Evolutionary conservation across 2,797 vertebrate genomes (phyloP).

Genomic region (Schizopygopsis pylzovi): DNA sequence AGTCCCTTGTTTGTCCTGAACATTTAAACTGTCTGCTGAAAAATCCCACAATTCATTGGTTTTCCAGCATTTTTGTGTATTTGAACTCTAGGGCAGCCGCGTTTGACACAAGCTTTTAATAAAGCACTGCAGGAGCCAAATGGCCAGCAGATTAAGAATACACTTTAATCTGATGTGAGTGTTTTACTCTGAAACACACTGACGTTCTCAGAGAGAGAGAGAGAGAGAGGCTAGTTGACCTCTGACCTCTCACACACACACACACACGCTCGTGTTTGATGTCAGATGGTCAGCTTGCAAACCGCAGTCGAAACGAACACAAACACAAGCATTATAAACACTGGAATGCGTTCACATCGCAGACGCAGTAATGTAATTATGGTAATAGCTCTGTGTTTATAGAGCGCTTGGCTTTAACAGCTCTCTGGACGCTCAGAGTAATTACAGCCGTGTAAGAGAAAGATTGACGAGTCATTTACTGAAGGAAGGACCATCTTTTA

Average conservation of each 20-base stretch:
- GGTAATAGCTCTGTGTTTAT: background rate
- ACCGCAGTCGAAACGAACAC: background rate
- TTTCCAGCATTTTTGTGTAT: no score
- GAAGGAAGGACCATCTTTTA: background rate
- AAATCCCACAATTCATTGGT: no score
- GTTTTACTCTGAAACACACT: background rate
- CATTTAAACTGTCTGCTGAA: no score
- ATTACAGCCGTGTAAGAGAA: background rate
- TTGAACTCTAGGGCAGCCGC: background rate
- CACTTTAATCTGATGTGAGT: background rate
- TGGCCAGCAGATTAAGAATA: conserved; percentile 14
- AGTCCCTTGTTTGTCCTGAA: no score
- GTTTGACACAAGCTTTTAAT: background rate
- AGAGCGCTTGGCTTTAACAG: background rate
- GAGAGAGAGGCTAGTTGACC: background rate
- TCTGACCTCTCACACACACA: background rate
- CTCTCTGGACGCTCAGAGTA: background rate
- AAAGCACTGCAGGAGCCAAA: conserved; percentile 16
- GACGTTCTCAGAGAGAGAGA: background rate
- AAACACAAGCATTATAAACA: background rate
- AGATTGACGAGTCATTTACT: background rate
- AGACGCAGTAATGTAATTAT: background rate
- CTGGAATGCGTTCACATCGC: background rate
- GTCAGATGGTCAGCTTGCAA: background rate
- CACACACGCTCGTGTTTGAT: background rate